Conservation (phyloP, 2,797 vertebrate genomes). For the Amazona finschi region DNA sequence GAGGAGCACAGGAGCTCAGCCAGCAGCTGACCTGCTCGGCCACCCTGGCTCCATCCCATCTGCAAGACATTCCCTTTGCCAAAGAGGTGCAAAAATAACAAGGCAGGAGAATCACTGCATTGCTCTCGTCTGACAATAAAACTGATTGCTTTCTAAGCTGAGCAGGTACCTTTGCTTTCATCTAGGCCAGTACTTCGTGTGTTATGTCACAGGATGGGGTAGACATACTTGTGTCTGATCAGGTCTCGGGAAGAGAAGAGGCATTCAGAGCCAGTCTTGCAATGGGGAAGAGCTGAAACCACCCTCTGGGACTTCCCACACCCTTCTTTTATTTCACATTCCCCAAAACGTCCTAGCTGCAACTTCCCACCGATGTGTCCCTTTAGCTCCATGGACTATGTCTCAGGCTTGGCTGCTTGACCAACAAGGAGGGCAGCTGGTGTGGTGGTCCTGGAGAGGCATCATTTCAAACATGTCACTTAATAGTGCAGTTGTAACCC, state of each 20-base stretch:
- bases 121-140: not conserved
- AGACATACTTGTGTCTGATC: rapidly evolving
- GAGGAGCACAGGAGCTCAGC: not conserved
- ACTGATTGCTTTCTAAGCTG: not conserved
- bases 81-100: not conserved
- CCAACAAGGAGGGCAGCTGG: not conserved
- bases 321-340: not conserved
- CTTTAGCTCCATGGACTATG: rapidly evolving
- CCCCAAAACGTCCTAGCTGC: no score
- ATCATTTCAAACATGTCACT: not conserved
- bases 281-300: not conserved
- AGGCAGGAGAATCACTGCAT: not conserved
- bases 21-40: not conserved
- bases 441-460: no score
- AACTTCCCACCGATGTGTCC: not conserved
- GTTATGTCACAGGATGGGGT: not conserved
- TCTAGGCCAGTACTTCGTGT: not conserved
- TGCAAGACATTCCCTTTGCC: not conserved
- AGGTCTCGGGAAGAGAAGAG: not conserved
- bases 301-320: not conserved
- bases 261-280: not conserved
- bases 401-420: not conserved
- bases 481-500: not conserved
- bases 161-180: not conserved
- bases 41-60: not conserved